Percentiles rank a stretch among this genome's conserved stretches.
phyloP scores from a whole-genome alignment of 1,140 invertebrate species.

The Caerostris extrusa region DNA sequence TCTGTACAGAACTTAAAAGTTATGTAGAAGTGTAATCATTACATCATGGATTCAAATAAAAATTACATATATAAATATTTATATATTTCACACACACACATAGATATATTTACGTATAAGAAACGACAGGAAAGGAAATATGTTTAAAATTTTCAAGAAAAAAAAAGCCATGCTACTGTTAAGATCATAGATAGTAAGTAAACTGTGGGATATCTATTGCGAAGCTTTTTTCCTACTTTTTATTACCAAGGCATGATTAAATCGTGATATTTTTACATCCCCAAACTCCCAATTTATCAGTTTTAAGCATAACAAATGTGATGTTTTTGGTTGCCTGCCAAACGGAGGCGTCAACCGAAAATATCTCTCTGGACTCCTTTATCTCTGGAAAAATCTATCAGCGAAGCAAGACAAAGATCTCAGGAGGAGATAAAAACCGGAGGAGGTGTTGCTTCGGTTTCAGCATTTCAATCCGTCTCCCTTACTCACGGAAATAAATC shows the following conservation, averaged over 20 bases:
- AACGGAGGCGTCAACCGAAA: background rate
- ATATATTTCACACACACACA: no score
- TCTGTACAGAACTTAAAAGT: no score
- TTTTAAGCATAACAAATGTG: background rate
- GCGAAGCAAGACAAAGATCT: background rate
- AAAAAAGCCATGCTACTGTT: background rate
- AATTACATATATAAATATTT: no score
- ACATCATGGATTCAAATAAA: no score
- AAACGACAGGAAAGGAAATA: no score
- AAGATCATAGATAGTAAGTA: background rate
- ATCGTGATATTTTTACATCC: no score
- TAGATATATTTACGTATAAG: no score
- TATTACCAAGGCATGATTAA: no score
- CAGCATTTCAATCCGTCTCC: background rate
- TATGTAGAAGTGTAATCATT: no score
- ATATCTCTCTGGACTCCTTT: background rate
- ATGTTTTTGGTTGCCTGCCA: background rate
- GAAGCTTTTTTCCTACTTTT: no score
- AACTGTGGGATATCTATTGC: no score
- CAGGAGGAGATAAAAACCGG: background rate
- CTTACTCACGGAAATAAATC: background rate
- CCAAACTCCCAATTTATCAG: background rate
- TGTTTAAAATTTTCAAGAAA: no score
- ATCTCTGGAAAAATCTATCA: background rate
- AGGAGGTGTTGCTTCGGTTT: background rate